phyloP scores from a whole-genome alignment of 2,888 invertebrate species.

The Meghimatium bilineatum region DNA sequence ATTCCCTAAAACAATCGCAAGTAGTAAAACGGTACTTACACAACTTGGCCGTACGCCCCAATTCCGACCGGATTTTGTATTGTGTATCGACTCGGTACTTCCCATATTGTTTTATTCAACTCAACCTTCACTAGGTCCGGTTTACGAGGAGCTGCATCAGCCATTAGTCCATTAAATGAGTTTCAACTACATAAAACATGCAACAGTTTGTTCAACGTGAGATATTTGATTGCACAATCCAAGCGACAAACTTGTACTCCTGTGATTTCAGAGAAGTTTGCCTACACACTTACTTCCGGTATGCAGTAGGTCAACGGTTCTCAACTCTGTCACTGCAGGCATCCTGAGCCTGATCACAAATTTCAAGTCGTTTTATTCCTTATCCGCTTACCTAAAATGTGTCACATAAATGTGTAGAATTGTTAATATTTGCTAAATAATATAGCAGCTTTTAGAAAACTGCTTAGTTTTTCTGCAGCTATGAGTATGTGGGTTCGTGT shows the following conservation, averaged over 20 bases:
- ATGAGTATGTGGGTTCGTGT: too few species aligned
- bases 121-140: slow-evolving; percentile 80
- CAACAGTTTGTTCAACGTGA: background rate
- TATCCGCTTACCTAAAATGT: too few species aligned
- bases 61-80: slow-evolving; percentile 94
- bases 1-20: background rate
- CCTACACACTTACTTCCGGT: slow-evolving; percentile 28
- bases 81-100: slow-evolving; percentile 94
- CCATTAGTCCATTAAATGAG: slow-evolving; percentile 47
- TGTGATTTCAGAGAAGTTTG: slow-evolving; percentile 2
- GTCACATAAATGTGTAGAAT: too few species aligned
- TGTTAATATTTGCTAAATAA: too few species aligned
- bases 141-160: slow-evolving; percentile 42
- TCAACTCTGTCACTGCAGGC: too few species aligned
- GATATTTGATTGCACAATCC: background rate
- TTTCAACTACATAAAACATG: background rate
- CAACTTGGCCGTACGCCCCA: slow-evolving; percentile 97
- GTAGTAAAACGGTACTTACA: slow-evolving; percentile 50
- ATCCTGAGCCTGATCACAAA: too few species aligned
- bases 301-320: background rate
- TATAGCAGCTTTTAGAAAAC: too few species aligned
- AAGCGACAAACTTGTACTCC: background rate
- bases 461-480: too few species aligned
- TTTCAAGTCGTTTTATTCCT: too few species aligned
- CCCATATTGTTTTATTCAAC: slow-evolving; percentile 98